Percentiles rank a stretch among this genome's conserved stretches.
Evolutionary conservation across 1,140 invertebrate species (phyloP).

Genomic region (Bombus pyrosoma): DNA sequence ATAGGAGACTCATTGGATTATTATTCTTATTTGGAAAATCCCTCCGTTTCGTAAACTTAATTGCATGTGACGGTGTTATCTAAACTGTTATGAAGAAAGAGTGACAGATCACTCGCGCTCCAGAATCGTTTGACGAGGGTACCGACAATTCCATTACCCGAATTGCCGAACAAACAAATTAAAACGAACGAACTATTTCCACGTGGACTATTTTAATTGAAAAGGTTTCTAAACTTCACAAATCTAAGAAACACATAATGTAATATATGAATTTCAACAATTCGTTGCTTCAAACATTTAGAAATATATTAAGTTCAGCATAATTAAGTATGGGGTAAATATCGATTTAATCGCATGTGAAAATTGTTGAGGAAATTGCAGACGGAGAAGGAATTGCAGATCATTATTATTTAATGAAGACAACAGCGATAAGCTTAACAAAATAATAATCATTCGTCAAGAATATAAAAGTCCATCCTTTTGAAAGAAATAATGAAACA

Average conservation of each 20-base stretch:
- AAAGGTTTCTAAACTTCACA: not conserved
- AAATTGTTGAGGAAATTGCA: not conserved
- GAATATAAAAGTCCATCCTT: not conserved
- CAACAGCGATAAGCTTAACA: not conserved
- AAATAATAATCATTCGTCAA: not conserved
- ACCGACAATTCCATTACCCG: not conserved
- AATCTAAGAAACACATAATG: not conserved
- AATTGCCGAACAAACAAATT: not conserved
- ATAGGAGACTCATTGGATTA: not conserved
- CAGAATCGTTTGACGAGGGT: conserved; percentile 1
- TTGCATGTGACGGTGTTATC: not conserved
- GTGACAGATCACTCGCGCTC: not conserved
- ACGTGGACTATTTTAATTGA: not conserved
- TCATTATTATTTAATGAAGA: not conserved
- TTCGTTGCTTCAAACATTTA: not conserved
- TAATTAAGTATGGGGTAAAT: not conserved
- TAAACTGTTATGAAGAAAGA: not conserved
- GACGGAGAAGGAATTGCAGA: not conserved
- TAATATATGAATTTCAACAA: not conserved
- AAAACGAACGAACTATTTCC: not conserved
- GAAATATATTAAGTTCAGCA: not conserved
- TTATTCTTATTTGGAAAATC: not conserved
- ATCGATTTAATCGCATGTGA: not conserved
- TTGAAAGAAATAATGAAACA: not conserved
- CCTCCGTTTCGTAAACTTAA: not conserved